A percentile compares a stretch with the other conserved stretches of the same genome.
Conservation (phyloP, 2,888 invertebrate genomes). For the Dasysyrphus tricinctus region DNA sequence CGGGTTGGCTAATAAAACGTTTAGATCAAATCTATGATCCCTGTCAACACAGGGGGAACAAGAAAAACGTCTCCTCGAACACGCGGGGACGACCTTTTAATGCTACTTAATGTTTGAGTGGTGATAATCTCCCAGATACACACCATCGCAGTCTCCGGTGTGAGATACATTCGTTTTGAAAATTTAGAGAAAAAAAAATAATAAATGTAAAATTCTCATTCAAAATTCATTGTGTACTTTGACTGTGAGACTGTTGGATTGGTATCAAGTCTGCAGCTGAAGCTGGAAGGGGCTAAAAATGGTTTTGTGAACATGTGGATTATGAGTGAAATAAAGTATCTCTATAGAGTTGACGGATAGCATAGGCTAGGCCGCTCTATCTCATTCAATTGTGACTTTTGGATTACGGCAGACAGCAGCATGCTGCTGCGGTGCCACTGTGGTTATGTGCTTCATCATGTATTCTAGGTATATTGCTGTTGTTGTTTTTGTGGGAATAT, state of each 20-base stretch:
- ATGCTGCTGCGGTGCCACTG: background rate
- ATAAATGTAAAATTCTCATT: slow-evolving; percentile 52
- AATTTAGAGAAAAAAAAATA: slow-evolving; percentile 2
- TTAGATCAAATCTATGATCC: slow-evolving; percentile 62
- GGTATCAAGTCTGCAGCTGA: background rate
- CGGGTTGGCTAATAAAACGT: slow-evolving; percentile 63
- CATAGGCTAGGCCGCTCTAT: slow-evolving; percentile 43
- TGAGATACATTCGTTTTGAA: slow-evolving; percentile 26
- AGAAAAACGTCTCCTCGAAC: slow-evolving; percentile 1
- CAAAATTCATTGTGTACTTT: slow-evolving; percentile 48
- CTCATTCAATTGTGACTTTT: slow-evolving; percentile 63
- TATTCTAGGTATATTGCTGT: background rate
- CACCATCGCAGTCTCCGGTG: background rate
- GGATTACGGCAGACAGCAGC: slow-evolving; percentile 29
- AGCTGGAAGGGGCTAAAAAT: slow-evolving; percentile 12
- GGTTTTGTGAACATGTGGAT: slow-evolving; percentile 54
- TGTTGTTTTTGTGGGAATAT: slow-evolving; percentile 5
- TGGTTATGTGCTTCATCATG: background rate
- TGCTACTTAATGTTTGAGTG: slow-evolving; percentile 64
- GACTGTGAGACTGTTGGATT: background rate
- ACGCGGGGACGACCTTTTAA: slow-evolving; percentile 54
- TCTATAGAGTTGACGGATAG: slow-evolving; percentile 13
- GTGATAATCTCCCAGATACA: slow-evolving; percentile 61
- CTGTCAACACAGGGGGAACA: slow-evolving; percentile 6
- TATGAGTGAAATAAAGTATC: slow-evolving; percentile 57